Conservation (phyloP, 2,888 invertebrate genomes). For the Amphipoea lucens region DNA sequence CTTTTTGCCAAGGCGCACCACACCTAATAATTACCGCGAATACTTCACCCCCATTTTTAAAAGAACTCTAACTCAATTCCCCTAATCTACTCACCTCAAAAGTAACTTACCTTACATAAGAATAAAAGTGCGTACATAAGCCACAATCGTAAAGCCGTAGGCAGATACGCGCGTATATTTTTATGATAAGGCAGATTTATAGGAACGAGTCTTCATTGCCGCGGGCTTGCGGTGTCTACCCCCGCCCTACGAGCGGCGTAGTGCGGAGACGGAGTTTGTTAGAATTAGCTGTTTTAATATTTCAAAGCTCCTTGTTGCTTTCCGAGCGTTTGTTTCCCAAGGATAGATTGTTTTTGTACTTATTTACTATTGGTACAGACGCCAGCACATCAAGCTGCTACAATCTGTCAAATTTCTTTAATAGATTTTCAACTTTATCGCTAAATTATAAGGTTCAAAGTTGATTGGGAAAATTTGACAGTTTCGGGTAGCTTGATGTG, state of each 20-base stretch:
- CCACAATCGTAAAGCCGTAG: conserved; percentile 68
- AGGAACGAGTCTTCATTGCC: conserved; percentile 88
- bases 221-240: conserved; percentile 83
- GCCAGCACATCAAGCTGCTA: no score
- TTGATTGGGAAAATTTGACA: no score
- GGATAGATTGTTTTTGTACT: background rate
- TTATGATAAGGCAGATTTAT: conserved; percentile 90
- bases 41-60: background rate
- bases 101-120: conserved; percentile 47
- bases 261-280: conserved; percentile 68
- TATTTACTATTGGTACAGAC: background rate
- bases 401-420: no score
- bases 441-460: no score
- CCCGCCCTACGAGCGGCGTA: conserved; percentile 72
- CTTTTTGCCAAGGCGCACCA: background rate
- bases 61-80: background rate
- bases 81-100: conserved; percentile 33
- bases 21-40: background rate
- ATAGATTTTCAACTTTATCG: no score
- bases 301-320: background rate
- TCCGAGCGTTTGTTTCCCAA: background rate
- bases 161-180: conserved; percentile 80
- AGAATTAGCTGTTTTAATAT: background rate
- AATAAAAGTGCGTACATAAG: conserved; percentile 59
- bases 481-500: no score